phyloP scores from a whole-genome alignment of 2,113 vertebrate genomes.

The Heterotilapia buettikoferi region DNA sequence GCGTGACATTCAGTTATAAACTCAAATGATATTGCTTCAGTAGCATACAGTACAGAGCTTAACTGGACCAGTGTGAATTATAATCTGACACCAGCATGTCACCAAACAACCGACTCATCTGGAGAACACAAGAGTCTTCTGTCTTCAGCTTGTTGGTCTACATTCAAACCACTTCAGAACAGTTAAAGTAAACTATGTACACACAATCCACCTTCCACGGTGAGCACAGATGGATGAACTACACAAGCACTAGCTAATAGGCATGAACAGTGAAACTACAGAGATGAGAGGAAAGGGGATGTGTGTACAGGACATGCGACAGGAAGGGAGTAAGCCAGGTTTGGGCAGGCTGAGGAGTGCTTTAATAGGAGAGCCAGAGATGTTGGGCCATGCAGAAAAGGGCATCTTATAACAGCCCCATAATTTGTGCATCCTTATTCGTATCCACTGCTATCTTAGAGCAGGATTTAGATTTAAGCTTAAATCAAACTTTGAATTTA shows the following conservation, averaged over 20 bases:
- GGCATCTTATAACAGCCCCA: not conserved
- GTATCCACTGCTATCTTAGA: not conserved
- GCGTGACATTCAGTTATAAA: constrained; percentile 35
- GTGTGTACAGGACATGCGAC: constrained; percentile 35
- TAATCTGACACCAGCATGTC: not conserved
- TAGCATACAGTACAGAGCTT: constrained; percentile 38
- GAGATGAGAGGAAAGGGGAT: not conserved
- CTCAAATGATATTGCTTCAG: constrained; percentile 50
- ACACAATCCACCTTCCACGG: constrained; percentile 3
- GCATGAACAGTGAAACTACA: not conserved
- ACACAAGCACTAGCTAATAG: constrained; percentile 19
- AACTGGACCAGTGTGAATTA: constrained; percentile 1
- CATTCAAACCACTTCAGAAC: constrained; percentile 37
- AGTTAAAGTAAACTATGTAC: not conserved
- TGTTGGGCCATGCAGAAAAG: constrained; percentile 9
- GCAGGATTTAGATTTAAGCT: not conserved
- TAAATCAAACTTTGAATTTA: not conserved
- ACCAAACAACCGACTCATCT: not conserved
- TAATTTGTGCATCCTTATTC: not conserved
- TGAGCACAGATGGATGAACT: constrained; percentile 6
- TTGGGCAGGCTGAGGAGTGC: not conserved
- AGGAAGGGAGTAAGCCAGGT: not conserved
- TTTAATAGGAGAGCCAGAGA: not conserved
- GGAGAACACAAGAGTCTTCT: not conserved
- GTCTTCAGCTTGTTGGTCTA: not conserved